A percentile compares a stretch with the other conserved stretches of the same genome.
Conservation (phyloP, 2,797 vertebrate genomes). For the Rhadinocentrus ornatus region DNA sequence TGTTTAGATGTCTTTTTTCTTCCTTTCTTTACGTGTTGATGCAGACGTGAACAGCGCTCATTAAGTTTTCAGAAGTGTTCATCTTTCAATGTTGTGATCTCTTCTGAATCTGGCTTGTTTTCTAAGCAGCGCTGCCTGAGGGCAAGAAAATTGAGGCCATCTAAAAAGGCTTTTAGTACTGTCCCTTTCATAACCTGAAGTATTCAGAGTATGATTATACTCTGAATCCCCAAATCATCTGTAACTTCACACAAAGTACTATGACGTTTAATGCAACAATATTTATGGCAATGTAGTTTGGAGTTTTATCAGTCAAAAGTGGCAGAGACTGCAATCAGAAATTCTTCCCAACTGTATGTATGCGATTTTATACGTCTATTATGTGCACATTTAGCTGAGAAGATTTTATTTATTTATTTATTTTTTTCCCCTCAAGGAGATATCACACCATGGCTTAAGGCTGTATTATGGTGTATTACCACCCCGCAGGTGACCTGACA, state of each 20-base stretch:
- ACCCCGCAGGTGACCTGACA: slow-evolving; percentile 6
- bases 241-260: not conserved
- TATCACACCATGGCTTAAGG: too few species aligned
- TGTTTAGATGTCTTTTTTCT: not conserved
- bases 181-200: not conserved
- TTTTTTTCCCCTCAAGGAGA: not conserved
- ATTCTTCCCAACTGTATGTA: not conserved
- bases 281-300: not conserved
- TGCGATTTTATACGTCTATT: not conserved
- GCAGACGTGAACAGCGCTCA: not conserved
- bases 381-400: not conserved
- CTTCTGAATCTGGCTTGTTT: not conserved
- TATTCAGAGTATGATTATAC: not conserved
- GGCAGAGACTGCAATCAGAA: not conserved
- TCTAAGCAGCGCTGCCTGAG: not conserved
- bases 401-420: not conserved
- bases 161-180: not conserved
- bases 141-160: not conserved
- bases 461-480: not conserved
- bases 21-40: not conserved
- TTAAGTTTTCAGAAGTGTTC: not conserved
- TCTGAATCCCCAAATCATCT: not conserved
- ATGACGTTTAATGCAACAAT: too few species aligned
- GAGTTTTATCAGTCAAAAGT: not conserved
- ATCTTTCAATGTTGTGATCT: not conserved